Evolutionary conservation across 2,797 vertebrate genomes (phyloP).

Genomic region (Todus mexicanus): DNA sequence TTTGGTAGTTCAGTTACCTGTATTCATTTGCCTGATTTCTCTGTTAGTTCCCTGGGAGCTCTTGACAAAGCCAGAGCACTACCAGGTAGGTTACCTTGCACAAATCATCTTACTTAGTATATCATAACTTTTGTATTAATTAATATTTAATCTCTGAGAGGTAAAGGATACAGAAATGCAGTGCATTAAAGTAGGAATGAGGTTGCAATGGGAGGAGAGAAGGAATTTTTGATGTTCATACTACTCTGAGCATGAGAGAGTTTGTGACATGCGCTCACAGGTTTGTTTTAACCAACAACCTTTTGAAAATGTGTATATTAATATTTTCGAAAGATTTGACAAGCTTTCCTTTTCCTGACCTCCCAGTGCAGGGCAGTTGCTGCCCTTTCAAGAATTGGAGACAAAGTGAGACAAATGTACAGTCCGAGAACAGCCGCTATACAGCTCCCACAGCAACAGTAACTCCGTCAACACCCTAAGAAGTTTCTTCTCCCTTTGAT

Average conservation of each 20-base stretch:
- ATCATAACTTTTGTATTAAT: not conserved
- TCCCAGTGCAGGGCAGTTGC: not conserved
- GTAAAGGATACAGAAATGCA: not conserved
- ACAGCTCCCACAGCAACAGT: not conserved
- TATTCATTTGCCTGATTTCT: not conserved
- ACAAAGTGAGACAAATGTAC: not conserved
- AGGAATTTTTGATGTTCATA: not conserved
- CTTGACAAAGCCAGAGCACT: not conserved
- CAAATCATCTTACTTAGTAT: not conserved
- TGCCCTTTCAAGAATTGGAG: not conserved
- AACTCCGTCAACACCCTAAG: not conserved
- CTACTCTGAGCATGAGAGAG: not conserved
- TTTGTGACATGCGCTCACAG: not conserved
- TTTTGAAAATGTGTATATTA: not conserved
- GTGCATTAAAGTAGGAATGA: not conserved
- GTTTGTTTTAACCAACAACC: not conserved
- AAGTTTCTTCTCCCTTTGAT: not conserved
- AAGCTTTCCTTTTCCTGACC: not conserved
- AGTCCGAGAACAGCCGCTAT: not conserved
- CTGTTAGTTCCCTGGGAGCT: not conserved
- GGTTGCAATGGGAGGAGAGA: not conserved
- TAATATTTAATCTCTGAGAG: not conserved
- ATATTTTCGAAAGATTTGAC: not conserved
- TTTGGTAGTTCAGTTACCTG: not conserved
- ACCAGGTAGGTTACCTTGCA: not conserved